A percentile compares a stretch with the other conserved stretches of the same genome.
Conservation (phyloP, 2,797 vertebrate genomes). For the Poeciliopsis gracilis region DNA sequence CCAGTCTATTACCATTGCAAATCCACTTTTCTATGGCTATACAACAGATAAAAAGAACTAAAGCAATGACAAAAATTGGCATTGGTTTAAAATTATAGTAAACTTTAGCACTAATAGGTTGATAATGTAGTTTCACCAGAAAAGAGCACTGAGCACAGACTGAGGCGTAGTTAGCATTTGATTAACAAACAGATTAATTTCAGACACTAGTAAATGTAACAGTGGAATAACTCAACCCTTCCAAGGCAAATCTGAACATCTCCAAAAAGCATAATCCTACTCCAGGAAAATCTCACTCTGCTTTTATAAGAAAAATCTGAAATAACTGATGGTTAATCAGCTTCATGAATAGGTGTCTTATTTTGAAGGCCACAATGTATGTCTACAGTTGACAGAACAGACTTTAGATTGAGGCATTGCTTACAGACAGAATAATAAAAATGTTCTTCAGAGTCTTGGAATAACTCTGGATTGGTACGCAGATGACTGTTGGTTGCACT, state of each 20-base stretch:
- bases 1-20: background rate
- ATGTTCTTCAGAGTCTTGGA: background rate
- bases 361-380: background rate
- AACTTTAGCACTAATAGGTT: background rate
- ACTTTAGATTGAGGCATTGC: background rate
- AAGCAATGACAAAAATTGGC: background rate
- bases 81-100: background rate
- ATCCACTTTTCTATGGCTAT: background rate
- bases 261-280: background rate
- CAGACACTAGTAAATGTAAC: background rate
- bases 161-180: background rate
- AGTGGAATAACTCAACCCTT: background rate
- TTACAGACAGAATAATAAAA: background rate
- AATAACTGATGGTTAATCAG: background rate
- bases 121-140: background rate
- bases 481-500: conserved; percentile 47
- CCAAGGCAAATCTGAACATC: background rate
- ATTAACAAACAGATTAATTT: background rate
- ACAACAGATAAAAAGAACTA: background rate
- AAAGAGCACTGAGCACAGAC: background rate
- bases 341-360: background rate
- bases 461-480: conserved; percentile 16
- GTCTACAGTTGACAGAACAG: background rate
- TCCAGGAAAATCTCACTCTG: background rate
- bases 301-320: background rate